phyloP scores from a whole-genome alignment of 2,113 vertebrate genomes.

The Sylvia atricapilla region DNA sequence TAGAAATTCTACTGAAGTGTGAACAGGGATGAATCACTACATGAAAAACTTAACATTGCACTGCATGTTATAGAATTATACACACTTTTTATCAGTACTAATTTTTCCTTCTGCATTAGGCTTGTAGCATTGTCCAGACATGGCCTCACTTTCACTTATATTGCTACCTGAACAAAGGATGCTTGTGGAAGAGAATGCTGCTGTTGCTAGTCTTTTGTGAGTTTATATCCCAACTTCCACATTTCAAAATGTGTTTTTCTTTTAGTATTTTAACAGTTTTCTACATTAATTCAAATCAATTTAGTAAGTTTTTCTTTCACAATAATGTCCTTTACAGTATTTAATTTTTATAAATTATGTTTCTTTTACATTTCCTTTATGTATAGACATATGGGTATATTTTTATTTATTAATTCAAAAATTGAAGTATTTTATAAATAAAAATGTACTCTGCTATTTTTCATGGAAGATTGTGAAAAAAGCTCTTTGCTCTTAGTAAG shows the following conservation, averaged over 20 bases:
- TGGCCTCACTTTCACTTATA: background rate
- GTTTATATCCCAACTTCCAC: background rate
- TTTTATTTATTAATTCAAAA: slow-evolving; percentile 60
- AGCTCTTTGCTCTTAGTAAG: slow-evolving; percentile 55
- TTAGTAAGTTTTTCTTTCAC: background rate
- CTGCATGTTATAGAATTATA: background rate
- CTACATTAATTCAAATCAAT: background rate
- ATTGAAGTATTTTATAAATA: slow-evolving; percentile 64
- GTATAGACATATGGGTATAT: slow-evolving; percentile 48
- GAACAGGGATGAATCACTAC: background rate
- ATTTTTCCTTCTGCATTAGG: background rate
- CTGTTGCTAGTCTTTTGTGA: background rate
- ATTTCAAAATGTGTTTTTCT: background rate
- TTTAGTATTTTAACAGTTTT: background rate
- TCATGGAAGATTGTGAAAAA: slow-evolving; percentile 39
- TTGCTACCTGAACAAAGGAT: background rate
- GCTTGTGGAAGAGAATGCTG: background rate
- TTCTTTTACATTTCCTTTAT: slow-evolving; percentile 28
- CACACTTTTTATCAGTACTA: background rate
- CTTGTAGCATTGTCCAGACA: background rate
- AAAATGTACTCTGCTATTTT: slow-evolving; percentile 61
- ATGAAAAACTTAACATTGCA: background rate
- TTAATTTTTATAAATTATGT: background rate
- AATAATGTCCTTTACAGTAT: background rate
- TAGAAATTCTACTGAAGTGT: background rate